Percentiles rank a stretch among this genome's conserved stretches.
These are phyloP conservation scores for Tragelaphus oryx DNA, from an alignment of 2,797 vertebrate species.

Conservation along the genomic window DNA sequence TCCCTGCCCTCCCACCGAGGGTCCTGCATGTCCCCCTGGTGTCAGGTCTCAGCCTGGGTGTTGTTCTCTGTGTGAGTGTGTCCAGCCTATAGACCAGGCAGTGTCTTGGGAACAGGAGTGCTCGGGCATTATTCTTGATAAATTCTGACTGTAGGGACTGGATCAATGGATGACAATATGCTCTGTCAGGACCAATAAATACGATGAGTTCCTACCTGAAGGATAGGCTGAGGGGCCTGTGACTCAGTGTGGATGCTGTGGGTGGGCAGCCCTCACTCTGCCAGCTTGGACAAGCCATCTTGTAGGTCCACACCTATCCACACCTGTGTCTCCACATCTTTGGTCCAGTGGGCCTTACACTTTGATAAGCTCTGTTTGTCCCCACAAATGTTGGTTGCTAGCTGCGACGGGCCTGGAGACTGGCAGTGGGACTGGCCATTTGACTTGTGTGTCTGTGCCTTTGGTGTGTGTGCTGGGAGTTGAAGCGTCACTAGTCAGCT, in stretches of 20 bases:
- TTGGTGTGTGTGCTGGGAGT: fast-evolving
- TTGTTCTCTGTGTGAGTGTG: neutral
- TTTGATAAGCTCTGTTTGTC: fast-evolving
- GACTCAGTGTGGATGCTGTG: fast-evolving
- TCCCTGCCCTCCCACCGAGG: neutral
- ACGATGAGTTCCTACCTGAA: fast-evolving
- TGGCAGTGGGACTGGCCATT: fast-evolving
- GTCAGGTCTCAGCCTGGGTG: neutral
- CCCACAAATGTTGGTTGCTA: fast-evolving
- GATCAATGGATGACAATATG: fast-evolving
- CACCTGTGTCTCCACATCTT: fast-evolving
- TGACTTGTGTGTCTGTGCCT: fast-evolving
- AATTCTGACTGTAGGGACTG: neutral
- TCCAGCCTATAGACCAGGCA: neutral
- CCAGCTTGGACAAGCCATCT: neutral
- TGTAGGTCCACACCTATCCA: fast-evolving
- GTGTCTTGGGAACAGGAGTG: fast-evolving
- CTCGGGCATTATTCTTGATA: fast-evolving
- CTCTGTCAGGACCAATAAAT: neutral
- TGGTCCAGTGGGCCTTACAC: neutral
- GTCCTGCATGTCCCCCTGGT: fast-evolving
- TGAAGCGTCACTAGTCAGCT: fast-evolving
- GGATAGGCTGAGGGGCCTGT: neutral
- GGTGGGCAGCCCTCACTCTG: fast-evolving
- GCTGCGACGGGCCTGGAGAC: fast-evolving